Percentiles rank a stretch among this genome's conserved stretches.
These are phyloP conservation scores for Stramonita haemastoma DNA, from an alignment of 2,888 invertebrate species.

Conservation along the genomic window DNA sequence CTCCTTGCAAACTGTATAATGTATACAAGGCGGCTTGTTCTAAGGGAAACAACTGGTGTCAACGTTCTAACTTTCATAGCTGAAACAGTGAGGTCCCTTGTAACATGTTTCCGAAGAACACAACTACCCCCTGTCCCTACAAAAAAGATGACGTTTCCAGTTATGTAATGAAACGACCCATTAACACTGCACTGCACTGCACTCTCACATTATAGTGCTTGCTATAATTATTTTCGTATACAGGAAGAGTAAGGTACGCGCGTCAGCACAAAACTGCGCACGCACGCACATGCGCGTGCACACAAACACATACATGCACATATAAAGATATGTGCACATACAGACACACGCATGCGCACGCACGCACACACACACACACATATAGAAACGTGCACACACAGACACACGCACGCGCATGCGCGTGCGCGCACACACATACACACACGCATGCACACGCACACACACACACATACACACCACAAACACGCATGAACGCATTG, in stretches of 20 bases:
- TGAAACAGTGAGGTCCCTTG: no score
- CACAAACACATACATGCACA: background rate
- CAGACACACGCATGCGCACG: background rate
- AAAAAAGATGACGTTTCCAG: background rate
- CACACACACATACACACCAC: conserved; percentile 20
- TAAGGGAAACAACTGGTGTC: no score
- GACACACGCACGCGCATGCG: background rate
- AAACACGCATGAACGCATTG: background rate
- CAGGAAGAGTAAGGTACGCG: background rate
- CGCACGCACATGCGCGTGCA: background rate
- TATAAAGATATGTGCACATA: background rate
- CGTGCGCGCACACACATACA: background rate
- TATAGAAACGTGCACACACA: background rate
- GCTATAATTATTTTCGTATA: background rate
- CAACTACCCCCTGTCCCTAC: no score
- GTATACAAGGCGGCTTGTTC: no score
- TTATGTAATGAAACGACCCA: background rate
- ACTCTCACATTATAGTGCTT: background rate
- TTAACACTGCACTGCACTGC: background rate
- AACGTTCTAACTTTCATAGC: no score
- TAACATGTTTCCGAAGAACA: no score
- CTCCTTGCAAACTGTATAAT: no score
- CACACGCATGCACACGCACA: conserved; percentile 1
- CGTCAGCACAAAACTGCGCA: background rate
- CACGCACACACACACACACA: background rate